Conservation (phyloP, 2,888 invertebrate genomes). For the Nymphalis polychloros region DNA sequence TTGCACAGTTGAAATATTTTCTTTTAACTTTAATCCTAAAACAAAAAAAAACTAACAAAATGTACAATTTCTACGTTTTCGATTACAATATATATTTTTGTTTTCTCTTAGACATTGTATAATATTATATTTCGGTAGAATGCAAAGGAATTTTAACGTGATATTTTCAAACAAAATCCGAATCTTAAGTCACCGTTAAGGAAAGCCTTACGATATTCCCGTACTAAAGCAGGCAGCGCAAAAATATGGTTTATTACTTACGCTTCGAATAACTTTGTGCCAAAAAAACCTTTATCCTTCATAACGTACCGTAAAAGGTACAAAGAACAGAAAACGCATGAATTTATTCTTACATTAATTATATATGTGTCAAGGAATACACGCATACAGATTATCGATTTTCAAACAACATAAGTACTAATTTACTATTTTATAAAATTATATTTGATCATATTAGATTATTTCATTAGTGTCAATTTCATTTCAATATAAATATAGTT, state of each 20-base stretch:
- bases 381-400: not conserved
- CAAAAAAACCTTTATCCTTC: slow-evolving; percentile 18
- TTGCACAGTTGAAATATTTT: no score
- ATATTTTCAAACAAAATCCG: slow-evolving; percentile 5
- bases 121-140: not conserved
- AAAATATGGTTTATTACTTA: slow-evolving; percentile 19
- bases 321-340: slow-evolving; percentile 9
- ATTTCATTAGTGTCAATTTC: no score
- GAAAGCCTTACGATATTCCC: slow-evolving; percentile 18
- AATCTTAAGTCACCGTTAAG: slow-evolving; percentile 11
- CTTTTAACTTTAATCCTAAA: no score
- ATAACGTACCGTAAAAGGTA: slow-evolving; percentile 19
- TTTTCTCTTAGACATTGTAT: not conserved
- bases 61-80: not conserved
- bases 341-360: not conserved
- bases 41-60: no score
- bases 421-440: no score
- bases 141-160: not conserved
- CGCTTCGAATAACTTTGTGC: slow-evolving; percentile 19
- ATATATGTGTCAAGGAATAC: not conserved
- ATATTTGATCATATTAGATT: no score
- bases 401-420: no score
- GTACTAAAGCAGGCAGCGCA: slow-evolving; percentile 24
- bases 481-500: no score
- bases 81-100: not conserved